Evolutionary conservation across 2,113 vertebrate species (phyloP).

Genomic region (Brachionichthys hirsutus): DNA sequence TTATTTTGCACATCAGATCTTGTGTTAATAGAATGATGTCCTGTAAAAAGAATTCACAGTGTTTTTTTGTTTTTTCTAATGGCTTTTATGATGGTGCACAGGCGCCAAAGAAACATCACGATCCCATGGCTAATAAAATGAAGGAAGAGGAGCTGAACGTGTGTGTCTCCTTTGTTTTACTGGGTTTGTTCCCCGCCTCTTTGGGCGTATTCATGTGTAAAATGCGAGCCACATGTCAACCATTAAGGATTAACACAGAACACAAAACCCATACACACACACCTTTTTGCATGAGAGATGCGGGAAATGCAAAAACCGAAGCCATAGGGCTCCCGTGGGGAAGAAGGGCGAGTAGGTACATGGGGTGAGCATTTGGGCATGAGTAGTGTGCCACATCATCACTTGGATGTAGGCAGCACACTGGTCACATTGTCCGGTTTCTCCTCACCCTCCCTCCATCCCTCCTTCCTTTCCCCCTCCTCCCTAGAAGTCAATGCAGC

Average conservation of each 20-base stretch:
- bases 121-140: not conserved
- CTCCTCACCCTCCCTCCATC: slow-evolving; percentile 38
- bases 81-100: not conserved
- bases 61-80: no score
- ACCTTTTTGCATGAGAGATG: no score
- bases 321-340: slow-evolving; percentile 14
- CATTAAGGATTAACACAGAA: not conserved
- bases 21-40: no score
- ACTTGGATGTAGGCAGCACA: slow-evolving; percentile 64
- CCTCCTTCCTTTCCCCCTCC: slow-evolving; percentile 26
- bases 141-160: not conserved
- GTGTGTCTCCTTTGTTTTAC: slow-evolving; percentile 1
- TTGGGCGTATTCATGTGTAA: slow-evolving; percentile 3
- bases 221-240: not conserved
- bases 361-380: slow-evolving; percentile 44
- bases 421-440: slow-evolving; percentile 68
- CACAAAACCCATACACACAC: not conserved
- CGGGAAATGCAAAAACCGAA: not conserved
- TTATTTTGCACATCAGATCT: no score
- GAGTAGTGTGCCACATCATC: slow-evolving; percentile 73
- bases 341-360: slow-evolving; percentile 33
- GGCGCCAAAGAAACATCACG: not conserved
- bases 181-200: not conserved
- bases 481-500: slow-evolving; percentile 37
- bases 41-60: no score